phyloP scores from a whole-genome alignment of 2,797 vertebrate species.

The Scleropages formosus region DNA sequence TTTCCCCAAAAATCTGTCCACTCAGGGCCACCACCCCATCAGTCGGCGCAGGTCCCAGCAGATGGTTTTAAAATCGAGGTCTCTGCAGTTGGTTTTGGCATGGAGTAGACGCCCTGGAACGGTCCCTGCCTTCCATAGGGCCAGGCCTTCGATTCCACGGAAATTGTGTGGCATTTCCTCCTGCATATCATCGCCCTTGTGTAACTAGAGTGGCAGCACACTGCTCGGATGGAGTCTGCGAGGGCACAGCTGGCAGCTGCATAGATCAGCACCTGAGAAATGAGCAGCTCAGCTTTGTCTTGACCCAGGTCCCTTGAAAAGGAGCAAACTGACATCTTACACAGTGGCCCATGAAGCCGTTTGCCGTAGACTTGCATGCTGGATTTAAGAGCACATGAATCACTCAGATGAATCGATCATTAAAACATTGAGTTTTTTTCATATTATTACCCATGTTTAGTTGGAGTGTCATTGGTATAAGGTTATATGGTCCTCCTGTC shows the following conservation, averaged over 20 bases:
- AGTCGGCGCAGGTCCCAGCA: neutral
- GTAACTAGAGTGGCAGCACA: neutral
- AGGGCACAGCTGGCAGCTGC: neutral
- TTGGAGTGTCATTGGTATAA: too few species aligned
- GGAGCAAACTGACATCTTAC: neutral
- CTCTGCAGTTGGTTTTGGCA: slow-evolving; percentile 32
- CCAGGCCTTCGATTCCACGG: slow-evolving; percentile 23
- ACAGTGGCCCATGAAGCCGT: neutral
- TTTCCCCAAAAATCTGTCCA: slow-evolving; percentile 28
- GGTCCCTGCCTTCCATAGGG: slow-evolving; percentile 16
- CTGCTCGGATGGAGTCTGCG: neutral
- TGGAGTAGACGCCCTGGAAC: neutral
- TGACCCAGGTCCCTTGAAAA: neutral
- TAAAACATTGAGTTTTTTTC: too few species aligned
- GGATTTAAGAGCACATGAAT: too few species aligned
- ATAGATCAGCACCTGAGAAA: neutral
- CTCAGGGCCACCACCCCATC: slow-evolving; percentile 28
- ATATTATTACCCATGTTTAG: too few species aligned
- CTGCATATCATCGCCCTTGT: neutral
- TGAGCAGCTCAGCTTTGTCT: neutral
- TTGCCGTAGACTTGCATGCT: neutral
- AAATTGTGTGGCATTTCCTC: neutral
- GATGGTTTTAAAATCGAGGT: slow-evolving; percentile 34
- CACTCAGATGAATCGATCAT: too few species aligned
- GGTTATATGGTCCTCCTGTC: too few species aligned